Evolutionary conservation across 1,140 invertebrate species (phyloP).

Genomic region (Drosophila ironensis): DNA sequence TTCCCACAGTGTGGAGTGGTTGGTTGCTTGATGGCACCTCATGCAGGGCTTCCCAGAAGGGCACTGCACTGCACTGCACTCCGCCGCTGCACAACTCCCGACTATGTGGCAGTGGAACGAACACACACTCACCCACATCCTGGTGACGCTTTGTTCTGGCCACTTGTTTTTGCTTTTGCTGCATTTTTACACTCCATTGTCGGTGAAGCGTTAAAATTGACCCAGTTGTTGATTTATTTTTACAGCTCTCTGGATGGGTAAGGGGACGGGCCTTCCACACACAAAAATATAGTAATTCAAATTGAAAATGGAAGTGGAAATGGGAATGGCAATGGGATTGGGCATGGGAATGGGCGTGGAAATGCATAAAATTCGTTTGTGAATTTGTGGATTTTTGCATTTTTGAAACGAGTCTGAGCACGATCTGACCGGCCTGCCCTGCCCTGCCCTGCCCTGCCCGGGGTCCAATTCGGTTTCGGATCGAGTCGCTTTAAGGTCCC

Average conservation of each 20-base stretch:
- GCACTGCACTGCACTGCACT: no score
- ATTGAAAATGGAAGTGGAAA: neutral
- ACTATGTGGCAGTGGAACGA: no score
- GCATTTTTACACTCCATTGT: conserved; percentile 51
- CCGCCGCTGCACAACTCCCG: no score
- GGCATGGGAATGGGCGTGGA: conserved; percentile 27
- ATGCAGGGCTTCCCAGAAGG: neutral
- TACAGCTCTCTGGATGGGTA: conserved; percentile 13
- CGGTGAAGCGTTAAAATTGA: conserved; percentile 73
- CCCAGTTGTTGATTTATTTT: conserved; percentile 68
- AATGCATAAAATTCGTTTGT: conserved; percentile 15
- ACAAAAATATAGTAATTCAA: conserved; percentile 7
- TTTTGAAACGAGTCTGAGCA: conserved; percentile 13
- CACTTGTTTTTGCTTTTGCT: conserved; percentile 13
- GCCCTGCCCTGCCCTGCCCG: no score
- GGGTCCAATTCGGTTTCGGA: neutral
- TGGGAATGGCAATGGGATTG: conserved; percentile 21
- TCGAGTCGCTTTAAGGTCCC: conserved; percentile 21
- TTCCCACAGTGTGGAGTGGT: no score
- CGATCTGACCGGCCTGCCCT: conserved; percentile 7
- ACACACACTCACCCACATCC: conserved; percentile 48
- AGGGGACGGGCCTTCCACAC: neutral
- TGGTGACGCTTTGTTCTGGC: conserved; percentile 32
- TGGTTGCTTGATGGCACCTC: no score
- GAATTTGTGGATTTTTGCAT: conserved; percentile 15